A percentile compares a stretch with the other conserved stretches of the same genome.
These are phyloP conservation scores for Cynoglossus semilaevis DNA, from an alignment of 2,113 vertebrate genomes.

Conservation along the genomic window DNA sequence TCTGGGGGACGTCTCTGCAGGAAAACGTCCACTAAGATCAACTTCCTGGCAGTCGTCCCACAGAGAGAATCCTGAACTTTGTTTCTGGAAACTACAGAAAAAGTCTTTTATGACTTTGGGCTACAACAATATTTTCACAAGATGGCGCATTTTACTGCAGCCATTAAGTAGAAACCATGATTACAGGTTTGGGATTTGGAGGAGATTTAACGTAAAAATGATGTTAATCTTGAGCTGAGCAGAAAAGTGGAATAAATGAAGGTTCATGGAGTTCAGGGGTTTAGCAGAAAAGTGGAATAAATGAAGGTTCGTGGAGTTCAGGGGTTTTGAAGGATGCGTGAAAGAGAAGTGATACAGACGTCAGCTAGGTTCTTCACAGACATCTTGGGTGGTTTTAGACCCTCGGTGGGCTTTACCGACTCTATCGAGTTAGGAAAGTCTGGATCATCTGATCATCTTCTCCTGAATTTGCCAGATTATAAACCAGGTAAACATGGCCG, in stretches of 20 bases:
- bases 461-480: no score
- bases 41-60: constrained; percentile 20
- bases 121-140: constrained; percentile 3
- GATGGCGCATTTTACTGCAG: background rate
- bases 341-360: no score
- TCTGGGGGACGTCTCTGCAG: background rate
- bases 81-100: constrained; percentile 1
- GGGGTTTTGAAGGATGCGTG: no score
- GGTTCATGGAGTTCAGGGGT: constrained; percentile 7
- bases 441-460: no score
- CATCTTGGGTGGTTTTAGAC: no score
- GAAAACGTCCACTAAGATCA: constrained; percentile 4
- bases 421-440: no score
- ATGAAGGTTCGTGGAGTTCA: constrained; percentile 23
- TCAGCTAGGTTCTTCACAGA: no score
- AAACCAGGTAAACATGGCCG: no score
- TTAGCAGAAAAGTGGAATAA: constrained; percentile 2
- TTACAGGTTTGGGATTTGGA: constrained; percentile 23
- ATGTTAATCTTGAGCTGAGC: background rate
- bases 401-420: no score
- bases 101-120: constrained; percentile 2
- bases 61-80: constrained; percentile 1
- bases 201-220: constrained; percentile 18
- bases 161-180: constrained; percentile 28
- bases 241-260: background rate